Percentiles rank a stretch among this genome's conserved stretches.
Evolutionary conservation across 2,113 vertebrate species (phyloP).

Genomic region (Heterochromis multidens): DNA sequence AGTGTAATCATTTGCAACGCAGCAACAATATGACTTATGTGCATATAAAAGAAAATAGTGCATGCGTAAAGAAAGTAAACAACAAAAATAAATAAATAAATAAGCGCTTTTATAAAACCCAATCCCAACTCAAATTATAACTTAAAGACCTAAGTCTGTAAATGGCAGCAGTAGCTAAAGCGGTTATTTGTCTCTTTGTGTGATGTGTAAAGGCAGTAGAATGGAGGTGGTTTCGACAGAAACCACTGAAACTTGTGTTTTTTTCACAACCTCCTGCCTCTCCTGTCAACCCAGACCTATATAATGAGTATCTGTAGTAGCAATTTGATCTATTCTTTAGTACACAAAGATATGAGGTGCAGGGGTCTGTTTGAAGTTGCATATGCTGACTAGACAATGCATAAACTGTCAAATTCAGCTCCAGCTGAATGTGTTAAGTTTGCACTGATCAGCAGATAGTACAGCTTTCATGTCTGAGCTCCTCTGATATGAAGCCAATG

Average conservation of each 20-base stretch:
- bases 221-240: slow-evolving; percentile 57
- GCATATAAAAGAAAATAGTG: background rate
- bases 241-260: slow-evolving; percentile 70
- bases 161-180: background rate
- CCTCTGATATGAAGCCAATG: background rate
- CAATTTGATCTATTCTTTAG: background rate
- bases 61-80: too few relatives aligned
- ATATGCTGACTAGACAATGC: background rate
- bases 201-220: slow-evolving; percentile 43
- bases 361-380: background rate
- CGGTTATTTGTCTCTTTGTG: background rate
- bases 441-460: background rate
- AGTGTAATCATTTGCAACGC: background rate
- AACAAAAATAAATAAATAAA: background rate
- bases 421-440: background rate
- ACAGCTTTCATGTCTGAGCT: background rate
- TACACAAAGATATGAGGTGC: background rate
- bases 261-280: slow-evolving; percentile 17
- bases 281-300: background rate
- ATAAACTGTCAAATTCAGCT: background rate
- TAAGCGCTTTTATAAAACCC: background rate
- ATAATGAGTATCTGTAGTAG: background rate
- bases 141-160: background rate
- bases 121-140: background rate
- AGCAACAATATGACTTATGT: background rate